These are phyloP conservation scores for Lordiphosa mommai DNA, from an alignment of 1,140 invertebrate genomes.

Conservation along the genomic window DNA sequence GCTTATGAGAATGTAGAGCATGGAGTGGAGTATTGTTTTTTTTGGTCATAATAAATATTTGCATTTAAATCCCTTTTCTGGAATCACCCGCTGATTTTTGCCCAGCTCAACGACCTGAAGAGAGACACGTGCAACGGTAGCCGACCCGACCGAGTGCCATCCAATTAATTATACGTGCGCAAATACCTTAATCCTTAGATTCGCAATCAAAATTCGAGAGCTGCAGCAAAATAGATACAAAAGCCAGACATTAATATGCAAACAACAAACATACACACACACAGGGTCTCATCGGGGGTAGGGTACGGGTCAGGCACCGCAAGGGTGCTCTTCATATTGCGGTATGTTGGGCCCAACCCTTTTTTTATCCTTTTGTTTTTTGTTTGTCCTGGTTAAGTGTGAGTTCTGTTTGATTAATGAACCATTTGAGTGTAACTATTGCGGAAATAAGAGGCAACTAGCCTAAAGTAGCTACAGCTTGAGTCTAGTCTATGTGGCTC, in stretches of 20 bases:
- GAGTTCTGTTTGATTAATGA: constrained; percentile 2
- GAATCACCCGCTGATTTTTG: constrained; percentile 2
- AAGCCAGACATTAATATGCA: constrained; percentile 61
- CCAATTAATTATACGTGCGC: constrained; percentile 78
- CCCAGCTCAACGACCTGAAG: constrained; percentile 1
- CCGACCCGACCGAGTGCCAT: constrained; percentile 28
- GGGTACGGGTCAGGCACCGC: background rate
- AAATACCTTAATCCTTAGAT: constrained; percentile 76
- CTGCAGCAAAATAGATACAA: constrained; percentile 57
- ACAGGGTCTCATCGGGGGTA: constrained; percentile 18
- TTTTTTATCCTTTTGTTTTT: background rate
- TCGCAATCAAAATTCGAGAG: constrained; percentile 76
- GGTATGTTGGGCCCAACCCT: constrained; percentile 6
- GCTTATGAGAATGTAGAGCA: too few relatives aligned
- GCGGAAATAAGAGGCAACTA: too few relatives aligned
- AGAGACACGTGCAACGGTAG: constrained; percentile 50
- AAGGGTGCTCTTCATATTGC: constrained; percentile 3
- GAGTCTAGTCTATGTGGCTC: too few relatives aligned
- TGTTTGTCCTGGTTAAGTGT: background rate
- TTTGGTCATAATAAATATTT: too few relatives aligned
- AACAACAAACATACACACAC: constrained; percentile 44
- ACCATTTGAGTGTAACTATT: background rate
- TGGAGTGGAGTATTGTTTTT: too few relatives aligned
- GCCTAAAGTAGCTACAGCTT: too few relatives aligned
- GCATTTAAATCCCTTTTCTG: background rate